phyloP scores from a whole-genome alignment of 2,888 invertebrate species.

The Oasisia sp. region DNA sequence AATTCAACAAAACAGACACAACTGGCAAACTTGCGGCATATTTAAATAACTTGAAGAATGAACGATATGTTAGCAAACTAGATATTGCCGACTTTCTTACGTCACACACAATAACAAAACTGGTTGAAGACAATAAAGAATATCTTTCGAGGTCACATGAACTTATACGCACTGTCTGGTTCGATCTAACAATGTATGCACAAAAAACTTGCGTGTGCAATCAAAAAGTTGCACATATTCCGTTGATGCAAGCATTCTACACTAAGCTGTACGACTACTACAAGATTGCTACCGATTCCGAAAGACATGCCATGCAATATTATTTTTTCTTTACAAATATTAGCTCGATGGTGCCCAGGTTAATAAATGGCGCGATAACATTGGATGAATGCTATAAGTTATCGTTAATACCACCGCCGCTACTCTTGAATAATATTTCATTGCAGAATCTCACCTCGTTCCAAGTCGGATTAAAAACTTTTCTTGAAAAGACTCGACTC shows the following conservation, averaged over 20 bases:
- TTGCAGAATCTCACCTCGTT: background rate
- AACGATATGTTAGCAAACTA: background rate
- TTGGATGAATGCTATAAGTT: too few relatives aligned
- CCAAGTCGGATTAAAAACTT: background rate
- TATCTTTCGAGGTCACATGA: background rate
- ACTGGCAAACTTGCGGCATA: background rate
- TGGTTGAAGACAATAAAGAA: background rate
- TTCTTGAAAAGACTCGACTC: background rate
- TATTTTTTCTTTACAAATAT: background rate
- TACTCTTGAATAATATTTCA: background rate
- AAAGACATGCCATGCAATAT: background rate
- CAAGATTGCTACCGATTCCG: background rate
- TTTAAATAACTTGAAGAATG: background rate
- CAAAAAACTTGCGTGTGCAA: background rate
- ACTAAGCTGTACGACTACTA: background rate
- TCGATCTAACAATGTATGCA: background rate
- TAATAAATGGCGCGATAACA: too few relatives aligned
- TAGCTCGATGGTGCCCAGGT: too few relatives aligned
- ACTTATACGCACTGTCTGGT: background rate
- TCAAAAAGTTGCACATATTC: background rate
- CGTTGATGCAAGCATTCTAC: background rate
- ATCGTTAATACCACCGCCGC: too few relatives aligned
- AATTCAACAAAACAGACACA: background rate
- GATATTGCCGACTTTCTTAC: background rate
- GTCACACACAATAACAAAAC: background rate